Evolutionary conservation across 2,797 vertebrate species (phyloP).

Genomic region (Agapornis canus): DNA sequence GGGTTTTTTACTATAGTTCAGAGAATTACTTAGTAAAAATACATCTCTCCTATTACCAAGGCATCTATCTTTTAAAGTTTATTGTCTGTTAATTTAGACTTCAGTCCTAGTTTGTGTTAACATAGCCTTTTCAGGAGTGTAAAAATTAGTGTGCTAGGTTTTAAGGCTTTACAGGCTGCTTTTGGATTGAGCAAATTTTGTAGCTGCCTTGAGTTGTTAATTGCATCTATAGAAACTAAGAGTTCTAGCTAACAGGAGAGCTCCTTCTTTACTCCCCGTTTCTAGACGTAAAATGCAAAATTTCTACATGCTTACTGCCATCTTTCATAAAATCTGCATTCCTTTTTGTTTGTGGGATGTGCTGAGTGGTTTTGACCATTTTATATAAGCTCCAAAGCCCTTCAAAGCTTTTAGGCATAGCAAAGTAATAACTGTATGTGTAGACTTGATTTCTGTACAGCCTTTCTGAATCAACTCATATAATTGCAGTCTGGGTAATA

Average conservation of each 20-base stretch:
- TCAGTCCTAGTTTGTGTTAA: background rate
- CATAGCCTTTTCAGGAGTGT: background rate
- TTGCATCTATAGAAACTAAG: background rate
- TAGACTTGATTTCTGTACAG: background rate
- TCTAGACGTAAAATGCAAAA: background rate
- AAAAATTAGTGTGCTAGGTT: background rate
- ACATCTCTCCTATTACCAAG: background rate
- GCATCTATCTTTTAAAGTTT: background rate
- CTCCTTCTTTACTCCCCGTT: background rate
- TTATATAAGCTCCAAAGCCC: background rate
- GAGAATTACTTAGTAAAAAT: background rate
- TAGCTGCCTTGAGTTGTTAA: background rate
- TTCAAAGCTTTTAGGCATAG: background rate
- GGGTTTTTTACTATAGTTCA: background rate
- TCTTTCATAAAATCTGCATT: background rate
- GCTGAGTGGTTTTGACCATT: background rate
- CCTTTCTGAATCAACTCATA: background rate
- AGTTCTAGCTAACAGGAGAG: background rate
- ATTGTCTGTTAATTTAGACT: background rate
- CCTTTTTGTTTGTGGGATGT: background rate
- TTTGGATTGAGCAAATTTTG: background rate
- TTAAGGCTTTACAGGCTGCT: background rate
- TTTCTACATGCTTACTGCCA: background rate
- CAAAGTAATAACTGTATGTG: background rate
- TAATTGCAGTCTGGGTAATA: background rate